Evolutionary conservation across 2,113 vertebrate genomes (phyloP).

Genomic region (Capreolus pygargus): DNA sequence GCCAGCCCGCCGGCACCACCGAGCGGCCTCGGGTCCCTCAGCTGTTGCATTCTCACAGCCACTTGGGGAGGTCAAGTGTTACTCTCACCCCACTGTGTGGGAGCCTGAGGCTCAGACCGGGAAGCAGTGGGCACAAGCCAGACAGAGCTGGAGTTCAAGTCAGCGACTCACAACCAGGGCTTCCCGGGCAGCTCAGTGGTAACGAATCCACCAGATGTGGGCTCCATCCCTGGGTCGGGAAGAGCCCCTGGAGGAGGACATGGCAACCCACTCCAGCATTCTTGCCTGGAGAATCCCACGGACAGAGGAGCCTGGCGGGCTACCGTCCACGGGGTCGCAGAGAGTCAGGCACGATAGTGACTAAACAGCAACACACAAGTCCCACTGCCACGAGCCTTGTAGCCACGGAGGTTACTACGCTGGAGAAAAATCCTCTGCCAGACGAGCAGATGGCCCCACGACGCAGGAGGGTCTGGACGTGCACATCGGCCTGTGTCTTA

Average conservation of each 20-base stretch:
- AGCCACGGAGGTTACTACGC: rapidly evolving
- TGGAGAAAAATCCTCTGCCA: neutral
- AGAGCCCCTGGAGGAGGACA: neutral
- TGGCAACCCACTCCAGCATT: neutral
- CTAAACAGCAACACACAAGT: neutral
- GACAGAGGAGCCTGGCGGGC: neutral
- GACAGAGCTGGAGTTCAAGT: neutral
- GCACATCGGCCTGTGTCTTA: neutral
- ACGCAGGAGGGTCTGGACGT: rapidly evolving
- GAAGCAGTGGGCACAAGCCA: neutral
- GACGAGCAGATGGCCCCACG: neutral
- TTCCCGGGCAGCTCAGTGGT: neutral
- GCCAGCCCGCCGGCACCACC: rapidly evolving
- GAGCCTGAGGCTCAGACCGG: neutral
- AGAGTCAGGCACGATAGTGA: neutral
- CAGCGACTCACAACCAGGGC: neutral
- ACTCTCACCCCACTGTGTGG: neutral
- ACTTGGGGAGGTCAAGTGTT: rapidly evolving
- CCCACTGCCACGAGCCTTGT: rapidly evolving
- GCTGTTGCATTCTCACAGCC: neutral
- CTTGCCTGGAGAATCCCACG: neutral
- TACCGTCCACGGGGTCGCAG: neutral
- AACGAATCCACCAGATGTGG: neutral
- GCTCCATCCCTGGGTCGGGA: neutral
- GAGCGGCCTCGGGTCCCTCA: neutral